phyloP scores from a whole-genome alignment of 2,113 vertebrate species.

The Misgurnus anguillicaudatus region DNA sequence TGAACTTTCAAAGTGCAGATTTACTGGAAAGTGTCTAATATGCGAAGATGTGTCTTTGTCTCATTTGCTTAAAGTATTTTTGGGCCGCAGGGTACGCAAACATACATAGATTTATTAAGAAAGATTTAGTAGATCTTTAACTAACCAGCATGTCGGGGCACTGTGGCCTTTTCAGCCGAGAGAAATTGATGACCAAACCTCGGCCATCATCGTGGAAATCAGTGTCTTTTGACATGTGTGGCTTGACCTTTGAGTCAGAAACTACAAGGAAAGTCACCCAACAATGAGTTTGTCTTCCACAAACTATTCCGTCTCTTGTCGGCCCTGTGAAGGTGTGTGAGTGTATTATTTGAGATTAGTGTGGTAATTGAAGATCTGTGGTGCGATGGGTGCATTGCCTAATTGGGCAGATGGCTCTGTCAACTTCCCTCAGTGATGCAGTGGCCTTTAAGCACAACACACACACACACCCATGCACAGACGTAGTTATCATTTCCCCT shows the following conservation, averaged over 20 bases:
- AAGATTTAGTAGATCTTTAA: conserved; percentile 29
- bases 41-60: not conserved
- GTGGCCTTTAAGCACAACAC: conserved; percentile 62
- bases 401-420: conserved; percentile 77
- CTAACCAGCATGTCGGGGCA: conserved; percentile 49
- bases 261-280: conserved; percentile 21
- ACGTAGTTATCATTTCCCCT: conserved; percentile 20
- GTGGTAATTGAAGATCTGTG: conserved; percentile 71
- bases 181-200: conserved; percentile 66
- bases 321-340: conserved; percentile 39
- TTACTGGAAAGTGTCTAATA: not conserved
- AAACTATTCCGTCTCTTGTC: conserved; percentile 32
- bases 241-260: conserved; percentile 49
- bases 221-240: conserved; percentile 51
- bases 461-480: conserved; percentile 17
- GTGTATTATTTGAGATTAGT: conserved; percentile 24
- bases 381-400: conserved; percentile 71
- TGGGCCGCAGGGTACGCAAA: not conserved
- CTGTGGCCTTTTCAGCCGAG: conserved; percentile 69
- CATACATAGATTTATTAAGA: conserved; percentile 15
- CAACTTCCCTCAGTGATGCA: conserved; percentile 65
- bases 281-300: conserved; percentile 22
- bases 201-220: conserved; percentile 71
- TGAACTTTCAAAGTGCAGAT: conserved; percentile 10
- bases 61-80: not conserved